These are phyloP conservation scores for Liodrosophila aerea DNA, from an alignment of 2,888 invertebrate genomes.

Conservation along the genomic window DNA sequence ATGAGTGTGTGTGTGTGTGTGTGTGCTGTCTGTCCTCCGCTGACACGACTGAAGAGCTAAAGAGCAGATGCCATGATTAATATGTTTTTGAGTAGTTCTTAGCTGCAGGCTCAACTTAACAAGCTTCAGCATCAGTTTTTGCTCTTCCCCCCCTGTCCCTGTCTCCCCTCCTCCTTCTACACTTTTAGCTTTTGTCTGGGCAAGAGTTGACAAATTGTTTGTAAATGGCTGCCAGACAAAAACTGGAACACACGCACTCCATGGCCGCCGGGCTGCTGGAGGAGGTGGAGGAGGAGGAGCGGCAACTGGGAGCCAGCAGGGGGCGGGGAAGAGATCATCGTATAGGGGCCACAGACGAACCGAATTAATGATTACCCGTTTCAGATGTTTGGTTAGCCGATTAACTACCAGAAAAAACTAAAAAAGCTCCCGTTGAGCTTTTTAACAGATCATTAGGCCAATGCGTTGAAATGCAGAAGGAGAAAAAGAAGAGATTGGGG, in stretches of 20 bases:
- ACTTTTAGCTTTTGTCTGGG: neutral
- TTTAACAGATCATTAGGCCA: conserved; percentile 20
- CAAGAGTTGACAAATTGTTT: conserved; percentile 68
- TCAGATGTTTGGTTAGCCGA: conserved; percentile 21
- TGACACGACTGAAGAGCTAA: conserved; percentile 21
- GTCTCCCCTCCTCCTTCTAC: neutral
- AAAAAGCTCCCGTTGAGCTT: conserved; percentile 30
- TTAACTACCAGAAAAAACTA: conserved; percentile 10
- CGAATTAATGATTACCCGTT: conserved; percentile 31
- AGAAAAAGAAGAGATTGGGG: neutral
- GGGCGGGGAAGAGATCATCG: no score
- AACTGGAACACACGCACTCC: conserved; percentile 72
- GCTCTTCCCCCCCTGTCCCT: neutral
- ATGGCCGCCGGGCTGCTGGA: conserved; percentile 17
- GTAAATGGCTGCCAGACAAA: conserved; percentile 72
- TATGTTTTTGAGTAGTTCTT: conserved; percentile 75
- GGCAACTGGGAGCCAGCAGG: neutral
- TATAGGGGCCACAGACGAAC: no score
- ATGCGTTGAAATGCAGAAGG: neutral
- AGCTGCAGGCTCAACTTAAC: conserved; percentile 58
- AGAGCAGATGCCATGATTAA: conserved; percentile 71
- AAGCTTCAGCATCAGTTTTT: conserved; percentile 25
- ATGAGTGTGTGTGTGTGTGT: conserved; percentile 19
- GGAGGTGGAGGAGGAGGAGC: neutral
- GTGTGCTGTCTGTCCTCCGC: conserved; percentile 21